Evolutionary conservation across 1,140 invertebrate genomes (phyloP), one percentile per base, ranked within the genome.

Genomic region (Zaprionus ghesquierei): DNA sequence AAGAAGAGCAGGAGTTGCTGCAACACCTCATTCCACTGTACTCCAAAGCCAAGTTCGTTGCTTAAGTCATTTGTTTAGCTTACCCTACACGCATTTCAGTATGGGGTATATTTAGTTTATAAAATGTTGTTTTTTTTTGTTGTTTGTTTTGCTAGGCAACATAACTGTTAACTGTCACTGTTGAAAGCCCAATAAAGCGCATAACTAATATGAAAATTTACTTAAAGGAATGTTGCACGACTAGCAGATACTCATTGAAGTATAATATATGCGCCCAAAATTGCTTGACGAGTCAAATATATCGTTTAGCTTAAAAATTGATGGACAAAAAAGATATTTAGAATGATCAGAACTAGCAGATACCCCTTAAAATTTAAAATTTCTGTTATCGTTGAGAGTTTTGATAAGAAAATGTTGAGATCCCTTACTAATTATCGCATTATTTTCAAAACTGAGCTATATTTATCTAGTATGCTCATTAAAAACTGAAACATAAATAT

Each of bases 61-160:
- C 23, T 41, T 69, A 63, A 77, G 64, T 77, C 53, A 29, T 66
- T 59, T 61, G 64, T 69, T 62, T 56, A 56, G 18, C 41, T n/a
- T 41, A 41, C 35, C 35, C 1, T 8, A n/a, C 22, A 46, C 18
- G 15, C 15, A 44, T 44, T 20, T 2, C n/a, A 9, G 8, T 12
- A 8, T 12, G 5, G 9, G 41, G 41, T 46, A 46, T 46, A 46
- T 46, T 12, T 22, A 10, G 41, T 73, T 29, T 41, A n/a, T n/a
- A n/a, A n/a, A n/a, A n/a, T n/a, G n/a, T n/a, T 58, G 22, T 53
- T 63, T 58, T 29, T 66, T 31, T 15, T 25, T 31, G 33, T 27
- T 35, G n/a, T 55, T 49, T 62, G n/a, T 23, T 68, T 61, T 18
- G 18, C 15, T 15, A 41, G 41, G 15, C 25, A 18, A 41, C 33